Conservation (phyloP, 2,113 vertebrate species). For the Cnemophilus loriae region DNA sequence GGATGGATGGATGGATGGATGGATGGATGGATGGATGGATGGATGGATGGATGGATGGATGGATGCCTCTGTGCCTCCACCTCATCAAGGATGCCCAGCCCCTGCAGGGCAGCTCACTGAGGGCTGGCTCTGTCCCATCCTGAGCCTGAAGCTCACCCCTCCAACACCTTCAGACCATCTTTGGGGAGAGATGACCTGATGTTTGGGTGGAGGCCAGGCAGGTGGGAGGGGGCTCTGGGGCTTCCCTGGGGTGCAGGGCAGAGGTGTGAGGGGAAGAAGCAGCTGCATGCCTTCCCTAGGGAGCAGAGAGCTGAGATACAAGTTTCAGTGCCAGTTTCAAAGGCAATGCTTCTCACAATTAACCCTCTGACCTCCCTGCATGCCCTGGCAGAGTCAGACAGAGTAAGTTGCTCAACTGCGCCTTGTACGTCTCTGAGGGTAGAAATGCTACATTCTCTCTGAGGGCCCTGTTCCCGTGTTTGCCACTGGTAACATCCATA, state of each 20-base stretch:
- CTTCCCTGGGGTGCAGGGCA: background rate
- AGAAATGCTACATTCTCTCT: background rate
- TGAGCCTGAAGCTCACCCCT: background rate
- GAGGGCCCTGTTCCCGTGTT: background rate
- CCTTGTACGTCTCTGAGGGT: background rate
- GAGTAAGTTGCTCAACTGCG: rapidly evolving
- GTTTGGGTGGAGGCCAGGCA: background rate
- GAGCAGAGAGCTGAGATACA: background rate
- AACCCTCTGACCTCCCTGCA: background rate
- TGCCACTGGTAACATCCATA: background rate
- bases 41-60: background rate
- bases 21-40: background rate
- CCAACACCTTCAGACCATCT: background rate
- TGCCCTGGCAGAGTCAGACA: background rate
- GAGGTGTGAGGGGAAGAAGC: background rate
- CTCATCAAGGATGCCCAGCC: background rate
- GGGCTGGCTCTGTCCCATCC: background rate
- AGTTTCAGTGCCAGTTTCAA: slow-evolving; percentile 51
- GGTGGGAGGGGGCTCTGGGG: background rate
- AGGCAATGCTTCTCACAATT: background rate
- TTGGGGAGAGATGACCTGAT: background rate
- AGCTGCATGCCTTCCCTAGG: background rate
- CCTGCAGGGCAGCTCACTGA: background rate
- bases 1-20: background rate
- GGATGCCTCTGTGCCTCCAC: background rate